phyloP scores from a whole-genome alignment of 2,113 vertebrate genomes.

The Willisornis vidua region DNA sequence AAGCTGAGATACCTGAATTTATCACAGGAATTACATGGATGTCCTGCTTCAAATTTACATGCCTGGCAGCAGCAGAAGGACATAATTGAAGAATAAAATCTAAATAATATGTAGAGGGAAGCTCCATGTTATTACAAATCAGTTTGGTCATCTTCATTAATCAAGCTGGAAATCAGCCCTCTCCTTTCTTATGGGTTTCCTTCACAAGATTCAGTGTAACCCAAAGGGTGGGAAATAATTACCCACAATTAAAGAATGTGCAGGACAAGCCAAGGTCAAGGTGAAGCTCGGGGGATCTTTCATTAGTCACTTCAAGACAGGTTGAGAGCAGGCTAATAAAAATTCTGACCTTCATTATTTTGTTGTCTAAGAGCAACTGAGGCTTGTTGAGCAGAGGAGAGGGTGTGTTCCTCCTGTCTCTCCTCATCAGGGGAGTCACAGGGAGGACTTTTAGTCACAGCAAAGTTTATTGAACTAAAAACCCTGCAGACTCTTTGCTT shows the following conservation, averaged over 20 bases:
- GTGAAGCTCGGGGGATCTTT: constrained; percentile 4
- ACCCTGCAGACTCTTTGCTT: fast-evolving
- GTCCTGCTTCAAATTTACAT: neutral
- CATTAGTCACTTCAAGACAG: constrained; percentile 11
- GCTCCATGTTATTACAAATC: neutral
- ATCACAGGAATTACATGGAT: neutral
- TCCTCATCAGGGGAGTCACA: neutral
- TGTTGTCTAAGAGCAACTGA: neutral
- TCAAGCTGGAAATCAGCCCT: constrained; percentile 8
- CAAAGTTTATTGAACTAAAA: neutral
- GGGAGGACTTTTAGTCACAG: neutral
- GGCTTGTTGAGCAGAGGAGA: neutral
- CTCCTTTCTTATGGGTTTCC: neutral
- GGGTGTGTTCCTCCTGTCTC: neutral
- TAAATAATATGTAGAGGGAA: neutral
- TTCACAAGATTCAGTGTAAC: neutral
- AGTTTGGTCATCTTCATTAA: neutral
- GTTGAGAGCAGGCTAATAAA: constrained; percentile 31
- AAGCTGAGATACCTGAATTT: neutral
- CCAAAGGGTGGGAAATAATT: constrained; percentile 45
- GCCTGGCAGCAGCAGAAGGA: neutral
- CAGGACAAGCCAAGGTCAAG: constrained; percentile 43
- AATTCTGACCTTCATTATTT: neutral
- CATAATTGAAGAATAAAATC: neutral
- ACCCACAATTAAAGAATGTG: constrained; percentile 27